Evolutionary conservation across 2,797 vertebrate species (phyloP).

Genomic region (Amblyopsis hoosieri): DNA sequence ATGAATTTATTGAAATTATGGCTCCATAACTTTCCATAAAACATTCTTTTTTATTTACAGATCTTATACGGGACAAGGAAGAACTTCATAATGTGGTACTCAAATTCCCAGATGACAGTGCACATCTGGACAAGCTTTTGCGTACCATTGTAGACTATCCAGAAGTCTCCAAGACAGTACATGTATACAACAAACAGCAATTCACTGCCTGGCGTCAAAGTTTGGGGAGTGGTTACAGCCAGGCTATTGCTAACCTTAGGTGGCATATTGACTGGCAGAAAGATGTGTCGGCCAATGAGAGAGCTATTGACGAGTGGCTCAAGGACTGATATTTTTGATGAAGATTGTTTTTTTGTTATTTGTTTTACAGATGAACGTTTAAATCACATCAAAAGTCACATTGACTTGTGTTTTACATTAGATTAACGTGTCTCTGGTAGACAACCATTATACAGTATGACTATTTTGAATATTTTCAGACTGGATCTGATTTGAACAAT

Average conservation of each 20-base stretch:
- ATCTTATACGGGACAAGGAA: slow-evolving; percentile 85
- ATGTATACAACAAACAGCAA: slow-evolving; percentile 87
- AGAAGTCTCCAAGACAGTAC: slow-evolving; percentile 83
- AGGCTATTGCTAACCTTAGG: slow-evolving; percentile 86
- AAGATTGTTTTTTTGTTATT: slow-evolving; percentile 7
- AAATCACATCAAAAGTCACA: too few species aligned
- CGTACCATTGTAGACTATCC: slow-evolving; percentile 86
- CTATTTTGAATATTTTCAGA: neutral
- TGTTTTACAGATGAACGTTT: neutral
- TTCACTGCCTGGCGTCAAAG: slow-evolving; percentile 85
- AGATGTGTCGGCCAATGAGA: slow-evolving; percentile 76
- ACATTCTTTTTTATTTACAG: slow-evolving; percentile 70
- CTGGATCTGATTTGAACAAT: neutral
- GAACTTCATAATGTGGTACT: slow-evolving; percentile 85
- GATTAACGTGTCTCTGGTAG: neutral
- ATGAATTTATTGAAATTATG: slow-evolving; percentile 1
- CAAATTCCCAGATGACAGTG: slow-evolving; percentile 74
- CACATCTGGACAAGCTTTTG: slow-evolving; percentile 82
- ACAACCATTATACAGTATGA: neutral
- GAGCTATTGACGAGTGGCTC: slow-evolving; percentile 86
- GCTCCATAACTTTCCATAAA: slow-evolving; percentile 1
- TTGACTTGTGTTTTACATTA: neutral
- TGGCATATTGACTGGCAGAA: slow-evolving; percentile 93
- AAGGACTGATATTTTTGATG: slow-evolving; percentile 19
- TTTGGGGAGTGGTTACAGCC: slow-evolving; percentile 86